Base-by-base conservation (phyloP, 92 coral and sea anemone species). In the Micromussa lordhowensis region DNA sequence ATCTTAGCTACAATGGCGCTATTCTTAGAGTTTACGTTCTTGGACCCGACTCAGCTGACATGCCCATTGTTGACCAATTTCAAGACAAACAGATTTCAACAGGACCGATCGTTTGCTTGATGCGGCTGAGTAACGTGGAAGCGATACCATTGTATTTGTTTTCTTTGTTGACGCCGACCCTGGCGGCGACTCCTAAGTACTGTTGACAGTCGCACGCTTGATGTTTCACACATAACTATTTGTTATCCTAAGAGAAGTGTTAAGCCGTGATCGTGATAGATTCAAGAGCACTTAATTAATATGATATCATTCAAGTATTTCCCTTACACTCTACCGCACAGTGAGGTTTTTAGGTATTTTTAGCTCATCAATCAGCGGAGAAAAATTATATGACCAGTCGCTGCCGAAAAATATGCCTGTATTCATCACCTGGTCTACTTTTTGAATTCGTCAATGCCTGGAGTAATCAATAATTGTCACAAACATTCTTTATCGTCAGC, bases 101-200 rank as follows among this genome's bases (percentile, higher is more conserved):
- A 76, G 76, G 68, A 57, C 68, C 73, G 80, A 74, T 84, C 28
- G 81, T 75, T 76, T 64, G 49, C 48, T 36, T 34, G 63, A 78
- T 77, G 64, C 68, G 82, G 88, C 76, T 66, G 75, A 28, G 73
- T 61, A 36, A 40, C 81, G 83, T 40, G 78, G 36, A n/a, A 24
- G 89, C 61, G 77, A 63, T 40, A 78, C 89, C 44, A 78, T 86
- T 86, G 89, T 86, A 19, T 77, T 77, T 9, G 83, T 51, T 86
- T 58, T 44, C 83, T 86, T 78, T 78, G 83, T 86, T 77, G 77
- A 86, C 81, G 68, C 89, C 89, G 89, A 64, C 77, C 83, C 89
- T 78, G 54, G 75, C 83, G 89, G 89, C 89, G 83, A 86, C 51
- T 48, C 64, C 75, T 82, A 86, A 78, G 77, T 36, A 77, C 49